Evolutionary conservation across 2,888 invertebrate species (phyloP).

Genomic region (Lasioglossum zephyrum): DNA sequence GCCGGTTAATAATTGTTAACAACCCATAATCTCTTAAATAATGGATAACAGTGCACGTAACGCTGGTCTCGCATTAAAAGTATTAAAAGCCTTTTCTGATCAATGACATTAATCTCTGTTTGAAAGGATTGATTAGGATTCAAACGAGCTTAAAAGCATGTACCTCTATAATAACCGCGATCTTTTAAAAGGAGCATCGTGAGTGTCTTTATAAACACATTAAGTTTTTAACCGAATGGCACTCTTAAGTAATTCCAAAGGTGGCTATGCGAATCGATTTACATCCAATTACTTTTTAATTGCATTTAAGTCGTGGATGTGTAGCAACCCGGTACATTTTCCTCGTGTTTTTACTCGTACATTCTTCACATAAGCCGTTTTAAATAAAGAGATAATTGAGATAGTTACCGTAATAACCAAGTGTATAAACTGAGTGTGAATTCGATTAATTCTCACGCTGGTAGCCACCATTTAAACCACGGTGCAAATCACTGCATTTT

Average conservation of each 20-base stretch:
- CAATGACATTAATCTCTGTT: background rate
- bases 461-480: background rate
- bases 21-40: background rate
- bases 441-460: background rate
- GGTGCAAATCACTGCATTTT: background rate
- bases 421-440: background rate
- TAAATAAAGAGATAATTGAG: conserved; percentile 3
- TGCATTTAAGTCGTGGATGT: conserved; percentile 15
- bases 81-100: background rate
- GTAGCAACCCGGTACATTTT: background rate
- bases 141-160: background rate
- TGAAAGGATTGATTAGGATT: background rate
- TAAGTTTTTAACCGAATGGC: conserved; percentile 21
- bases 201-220: conserved; percentile 1
- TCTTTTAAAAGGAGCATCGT: conserved; percentile 2
- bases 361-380: conserved; percentile 1
- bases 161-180: background rate
- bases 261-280: conserved; percentile 33
- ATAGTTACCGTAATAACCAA: background rate
- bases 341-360: background rate
- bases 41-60: too few species aligned
- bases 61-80: background rate
- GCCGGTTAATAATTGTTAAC: background rate
- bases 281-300: conserved; percentile 44
- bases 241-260: conserved; percentile 26